phyloP scores from a whole-genome alignment of 2,797 vertebrate species.

The Rhynchonycteris naso region DNA sequence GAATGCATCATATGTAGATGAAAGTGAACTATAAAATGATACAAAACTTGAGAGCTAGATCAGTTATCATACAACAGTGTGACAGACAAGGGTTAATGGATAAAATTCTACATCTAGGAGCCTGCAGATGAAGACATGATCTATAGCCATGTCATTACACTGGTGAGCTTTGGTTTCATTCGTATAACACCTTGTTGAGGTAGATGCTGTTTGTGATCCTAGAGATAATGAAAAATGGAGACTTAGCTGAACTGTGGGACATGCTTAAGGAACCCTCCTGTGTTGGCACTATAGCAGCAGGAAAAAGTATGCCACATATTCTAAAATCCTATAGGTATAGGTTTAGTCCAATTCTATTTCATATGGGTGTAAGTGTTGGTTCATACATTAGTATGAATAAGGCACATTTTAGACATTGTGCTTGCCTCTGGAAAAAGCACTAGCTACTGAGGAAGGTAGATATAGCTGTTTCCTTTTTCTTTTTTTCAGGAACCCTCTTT shows the following conservation, averaged over 20 bases:
- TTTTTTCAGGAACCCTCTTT: not conserved
- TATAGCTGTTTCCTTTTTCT: not conserved
- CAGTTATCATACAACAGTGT: not conserved
- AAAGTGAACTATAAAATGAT: not conserved
- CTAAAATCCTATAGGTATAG: not conserved
- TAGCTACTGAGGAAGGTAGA: not conserved
- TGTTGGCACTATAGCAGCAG: not conserved
- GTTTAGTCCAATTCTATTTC: not conserved
- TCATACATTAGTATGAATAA: not conserved
- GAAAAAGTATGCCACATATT: not conserved
- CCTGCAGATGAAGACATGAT: not conserved
- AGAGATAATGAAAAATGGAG: not conserved
- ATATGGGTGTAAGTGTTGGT: not conserved
- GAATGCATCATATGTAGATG: not conserved
- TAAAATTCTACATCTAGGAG: not conserved
- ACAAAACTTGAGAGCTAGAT: not conserved
- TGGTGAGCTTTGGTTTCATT: not conserved
- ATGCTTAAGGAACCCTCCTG: not conserved
- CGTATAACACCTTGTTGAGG: not conserved
- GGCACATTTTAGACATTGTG: not conserved
- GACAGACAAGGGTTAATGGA: not conserved
- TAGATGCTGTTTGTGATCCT: constrained; percentile 4
- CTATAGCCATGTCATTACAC: not conserved
- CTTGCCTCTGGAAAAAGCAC: constrained; percentile 6
- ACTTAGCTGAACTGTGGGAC: not conserved